These are phyloP conservation scores for Macrobrachium nipponense DNA, from an alignment of 1,140 invertebrate species.

Conservation along the genomic window DNA sequence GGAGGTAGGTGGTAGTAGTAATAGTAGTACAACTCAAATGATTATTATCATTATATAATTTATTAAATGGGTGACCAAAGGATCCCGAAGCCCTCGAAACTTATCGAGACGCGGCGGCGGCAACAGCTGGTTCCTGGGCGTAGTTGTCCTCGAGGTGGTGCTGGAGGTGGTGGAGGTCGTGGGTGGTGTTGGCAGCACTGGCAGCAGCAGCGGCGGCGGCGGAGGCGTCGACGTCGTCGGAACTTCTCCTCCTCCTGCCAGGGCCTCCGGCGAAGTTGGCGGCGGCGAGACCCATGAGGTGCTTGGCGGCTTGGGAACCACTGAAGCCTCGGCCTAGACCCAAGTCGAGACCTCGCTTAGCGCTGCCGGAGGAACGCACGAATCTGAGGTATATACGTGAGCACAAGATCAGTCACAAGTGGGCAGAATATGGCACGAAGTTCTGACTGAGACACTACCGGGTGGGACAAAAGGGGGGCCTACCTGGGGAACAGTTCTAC, in stretches of 20 bases:
- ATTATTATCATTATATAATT: too few species aligned
- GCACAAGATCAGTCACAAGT: constrained; percentile 6
- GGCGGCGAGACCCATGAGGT: constrained; percentile 87
- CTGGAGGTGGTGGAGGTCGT: constrained; percentile 14
- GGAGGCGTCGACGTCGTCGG: too few species aligned
- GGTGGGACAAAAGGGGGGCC: neutral
- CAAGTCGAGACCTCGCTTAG: constrained; percentile 68
- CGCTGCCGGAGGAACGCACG: constrained; percentile 56
- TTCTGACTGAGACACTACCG: neutral
- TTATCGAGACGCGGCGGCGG: constrained; percentile 28
- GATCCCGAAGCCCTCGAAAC: too few species aligned
- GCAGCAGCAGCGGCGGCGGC: too few species aligned
- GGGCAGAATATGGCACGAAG: neutral
- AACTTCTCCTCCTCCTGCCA: constrained; percentile 75
- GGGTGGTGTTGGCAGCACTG: constrained; percentile 1
- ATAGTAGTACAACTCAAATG: too few species aligned
- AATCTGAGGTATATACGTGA: constrained; percentile 36
- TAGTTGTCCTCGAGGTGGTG: constrained; percentile 7
- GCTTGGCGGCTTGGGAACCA: constrained; percentile 88
- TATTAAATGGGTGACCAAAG: too few species aligned
- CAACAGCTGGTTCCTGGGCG: constrained; percentile 28
- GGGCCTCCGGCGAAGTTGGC: constrained; percentile 89
- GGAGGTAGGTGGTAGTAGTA: too few species aligned
- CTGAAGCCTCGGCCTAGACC: constrained; percentile 88
- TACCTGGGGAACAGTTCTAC: neutral